These are phyloP conservation scores for Parazoanthus swiftii DNA, from an alignment of 92 coral and sea anemone genomes.

Conservation along the genomic window DNA sequence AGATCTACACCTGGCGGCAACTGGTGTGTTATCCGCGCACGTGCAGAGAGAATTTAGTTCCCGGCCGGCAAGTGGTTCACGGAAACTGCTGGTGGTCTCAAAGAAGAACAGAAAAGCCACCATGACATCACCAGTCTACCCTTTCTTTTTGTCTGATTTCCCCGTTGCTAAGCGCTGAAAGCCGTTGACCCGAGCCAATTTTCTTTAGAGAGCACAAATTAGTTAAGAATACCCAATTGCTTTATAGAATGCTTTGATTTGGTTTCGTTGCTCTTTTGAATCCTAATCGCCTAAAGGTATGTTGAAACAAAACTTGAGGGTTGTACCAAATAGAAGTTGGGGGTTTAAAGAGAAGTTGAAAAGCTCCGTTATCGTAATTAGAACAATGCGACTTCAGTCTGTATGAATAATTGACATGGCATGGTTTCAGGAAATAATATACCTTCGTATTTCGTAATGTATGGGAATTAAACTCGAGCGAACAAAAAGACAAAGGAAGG, in stretches of 20 bases:
- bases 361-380: conserved; percentile 2
- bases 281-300: background rate
- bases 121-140: background rate
- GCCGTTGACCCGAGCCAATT: conserved; percentile 28
- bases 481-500: conserved; percentile 27
- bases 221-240: background rate
- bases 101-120: conserved; percentile 11
- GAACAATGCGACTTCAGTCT: conserved; percentile 43
- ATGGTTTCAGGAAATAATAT: conserved; percentile 75
- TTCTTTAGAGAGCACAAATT: conserved; percentile 17
- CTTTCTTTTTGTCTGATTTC: conserved; percentile 13
- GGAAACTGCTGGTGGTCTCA: conserved; percentile 11
- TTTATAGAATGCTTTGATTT: conserved; percentile 3
- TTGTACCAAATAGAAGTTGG: background rate
- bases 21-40: conserved; percentile 14
- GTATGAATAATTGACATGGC: conserved; percentile 91
- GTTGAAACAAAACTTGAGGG: background rate
- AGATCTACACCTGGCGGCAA: conserved; percentile 22
- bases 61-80: conserved; percentile 11
- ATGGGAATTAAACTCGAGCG: conserved; percentile 35
- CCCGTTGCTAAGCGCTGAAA: conserved; percentile 45
- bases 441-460: conserved; percentile 56
- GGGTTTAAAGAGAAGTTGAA: conserved; percentile 14
- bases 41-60: conserved; percentile 15
- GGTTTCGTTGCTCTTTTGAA: background rate